phyloP scores from a whole-genome alignment of 1,140 invertebrate genomes.

The Pemphigus obesinymphae region DNA sequence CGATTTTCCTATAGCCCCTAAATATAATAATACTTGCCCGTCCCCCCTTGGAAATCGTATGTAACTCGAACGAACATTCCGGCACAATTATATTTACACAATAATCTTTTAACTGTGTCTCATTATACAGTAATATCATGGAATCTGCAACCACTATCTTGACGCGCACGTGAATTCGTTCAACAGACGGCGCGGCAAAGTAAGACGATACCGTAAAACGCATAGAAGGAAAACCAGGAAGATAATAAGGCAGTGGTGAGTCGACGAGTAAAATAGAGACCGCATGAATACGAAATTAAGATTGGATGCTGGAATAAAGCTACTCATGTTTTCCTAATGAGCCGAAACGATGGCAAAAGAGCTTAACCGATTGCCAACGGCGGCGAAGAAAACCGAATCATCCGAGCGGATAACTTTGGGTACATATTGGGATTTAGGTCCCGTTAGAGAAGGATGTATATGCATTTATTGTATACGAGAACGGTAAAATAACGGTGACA shows the following conservation, averaged over 20 bases:
- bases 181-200: too few species aligned
- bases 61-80: too few species aligned
- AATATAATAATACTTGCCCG: too few species aligned
- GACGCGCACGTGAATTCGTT: too few species aligned
- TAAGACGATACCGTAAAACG: too few species aligned
- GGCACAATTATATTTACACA: too few species aligned
- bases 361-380: slow-evolving; percentile 1
- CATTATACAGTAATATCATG: too few species aligned
- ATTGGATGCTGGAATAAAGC: neutral
- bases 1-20: too few species aligned
- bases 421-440: neutral
- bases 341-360: slow-evolving; percentile 9
- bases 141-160: too few species aligned
- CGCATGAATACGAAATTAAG: slow-evolving; percentile 18
- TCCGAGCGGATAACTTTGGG: slow-evolving; percentile 1
- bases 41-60: too few species aligned
- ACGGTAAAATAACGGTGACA: neutral
- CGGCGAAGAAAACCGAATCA: slow-evolving; percentile 22
- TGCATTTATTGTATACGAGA: neutral
- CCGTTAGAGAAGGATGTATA: neutral
- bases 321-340: slow-evolving; percentile 34
- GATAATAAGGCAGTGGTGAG: neutral
- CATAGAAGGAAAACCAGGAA: neutral
- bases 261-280: slow-evolving; percentile 1
- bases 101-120: too few species aligned